Conservation (phyloP, 1,140 invertebrate genomes). For the Ceratosolen fusciceps region DNA sequence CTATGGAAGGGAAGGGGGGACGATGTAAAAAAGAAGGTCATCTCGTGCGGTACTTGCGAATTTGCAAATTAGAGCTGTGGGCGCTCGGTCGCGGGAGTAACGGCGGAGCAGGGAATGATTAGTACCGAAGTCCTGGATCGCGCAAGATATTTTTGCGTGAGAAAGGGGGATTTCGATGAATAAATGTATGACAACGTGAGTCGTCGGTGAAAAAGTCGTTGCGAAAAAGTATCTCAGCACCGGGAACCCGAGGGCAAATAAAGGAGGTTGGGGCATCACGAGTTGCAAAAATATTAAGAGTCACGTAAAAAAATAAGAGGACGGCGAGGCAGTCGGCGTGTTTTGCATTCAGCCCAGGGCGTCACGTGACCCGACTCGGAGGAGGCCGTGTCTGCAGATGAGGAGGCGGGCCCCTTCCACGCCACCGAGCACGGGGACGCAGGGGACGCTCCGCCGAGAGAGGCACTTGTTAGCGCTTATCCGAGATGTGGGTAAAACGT, state of each 20-base stretch:
- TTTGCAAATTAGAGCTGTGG: too few relatives aligned
- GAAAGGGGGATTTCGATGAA: neutral
- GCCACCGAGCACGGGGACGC: too few relatives aligned
- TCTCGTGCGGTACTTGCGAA: too few relatives aligned
- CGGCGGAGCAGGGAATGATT: neutral
- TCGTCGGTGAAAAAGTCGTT: neutral
- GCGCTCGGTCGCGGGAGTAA: neutral
- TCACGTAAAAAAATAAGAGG: neutral
- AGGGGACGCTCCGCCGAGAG: too few relatives aligned
- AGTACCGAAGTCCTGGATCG: neutral
- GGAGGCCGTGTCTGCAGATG: neutral
- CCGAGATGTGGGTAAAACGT: too few relatives aligned
- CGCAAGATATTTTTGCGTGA: neutral
- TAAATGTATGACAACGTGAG: neutral
- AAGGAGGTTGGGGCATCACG: neutral
- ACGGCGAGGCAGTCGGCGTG: too few relatives aligned
- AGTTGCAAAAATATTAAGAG: neutral
- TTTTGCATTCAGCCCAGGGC: slow-evolving; percentile 12
- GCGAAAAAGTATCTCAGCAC: neutral
- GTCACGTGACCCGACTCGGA: neutral
- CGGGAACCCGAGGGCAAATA: too few relatives aligned
- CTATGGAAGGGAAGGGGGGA: too few relatives aligned
- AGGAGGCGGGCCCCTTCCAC: neutral
- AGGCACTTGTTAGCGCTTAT: neutral
- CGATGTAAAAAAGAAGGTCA: too few relatives aligned